These are phyloP conservation scores for Colistium nudipinnis DNA, from an alignment of 2,113 vertebrate genomes.

Conservation along the genomic window DNA sequence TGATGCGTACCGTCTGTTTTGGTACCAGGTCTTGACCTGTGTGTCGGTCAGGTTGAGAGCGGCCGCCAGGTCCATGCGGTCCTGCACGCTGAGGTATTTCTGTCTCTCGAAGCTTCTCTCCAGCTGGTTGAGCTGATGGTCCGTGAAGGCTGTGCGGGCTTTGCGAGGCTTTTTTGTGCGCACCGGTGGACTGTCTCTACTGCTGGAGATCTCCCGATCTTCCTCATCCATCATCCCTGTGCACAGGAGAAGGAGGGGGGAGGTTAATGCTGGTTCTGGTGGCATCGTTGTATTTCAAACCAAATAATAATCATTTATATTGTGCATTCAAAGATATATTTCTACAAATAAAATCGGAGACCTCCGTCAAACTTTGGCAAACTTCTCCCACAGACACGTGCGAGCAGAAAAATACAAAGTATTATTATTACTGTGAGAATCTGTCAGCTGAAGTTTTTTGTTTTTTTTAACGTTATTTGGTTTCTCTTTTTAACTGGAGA, in stretches of 20 bases:
- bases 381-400: constrained; percentile 9
- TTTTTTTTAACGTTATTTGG: constrained; percentile 42
- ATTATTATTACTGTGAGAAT: no score
- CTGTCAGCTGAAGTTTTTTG: constrained; percentile 77
- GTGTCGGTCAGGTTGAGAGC: constrained; percentile 95
- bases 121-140: constrained; percentile 98
- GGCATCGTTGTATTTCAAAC: no score
- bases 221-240: constrained; percentile 94
- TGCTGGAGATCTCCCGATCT: constrained; percentile 96
- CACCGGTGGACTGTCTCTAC: constrained; percentile 94
- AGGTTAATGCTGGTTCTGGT: no score
- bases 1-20: constrained; percentile 88
- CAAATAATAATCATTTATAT: no score
- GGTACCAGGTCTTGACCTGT: constrained; percentile 97
- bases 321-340: no score
- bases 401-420: no score
- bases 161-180: constrained; percentile 97
- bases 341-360: no score
- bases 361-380: constrained; percentile 51
- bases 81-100: constrained; percentile 98
- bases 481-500: constrained; percentile 70
- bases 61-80: constrained; percentile 98
- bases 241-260: background rate
- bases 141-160: constrained; percentile 96
- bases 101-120: constrained; percentile 98